phyloP scores from a whole-genome alignment of 2,113 vertebrate species.

The Cranoglanis bouderius region DNA sequence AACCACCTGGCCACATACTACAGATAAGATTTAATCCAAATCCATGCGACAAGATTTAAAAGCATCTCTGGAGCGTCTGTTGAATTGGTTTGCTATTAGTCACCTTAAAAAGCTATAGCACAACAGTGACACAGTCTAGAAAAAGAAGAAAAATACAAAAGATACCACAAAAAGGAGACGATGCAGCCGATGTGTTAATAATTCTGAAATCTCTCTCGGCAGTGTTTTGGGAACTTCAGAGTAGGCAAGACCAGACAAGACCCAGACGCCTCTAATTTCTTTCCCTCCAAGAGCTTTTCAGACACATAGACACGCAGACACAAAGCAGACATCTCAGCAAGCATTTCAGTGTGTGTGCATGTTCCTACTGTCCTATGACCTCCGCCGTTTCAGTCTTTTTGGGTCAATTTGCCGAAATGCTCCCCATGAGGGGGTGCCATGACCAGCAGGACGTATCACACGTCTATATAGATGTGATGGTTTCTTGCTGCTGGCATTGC shows the following conservation, averaged over 20 bases:
- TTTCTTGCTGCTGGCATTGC: conserved; percentile 17
- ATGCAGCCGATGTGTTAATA: not conserved
- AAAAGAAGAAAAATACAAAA: not conserved
- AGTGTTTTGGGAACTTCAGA: conserved; percentile 21
- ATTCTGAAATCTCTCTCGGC: conserved; percentile 5
- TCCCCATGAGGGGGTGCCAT: not conserved
- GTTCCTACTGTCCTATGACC: conserved; percentile 20
- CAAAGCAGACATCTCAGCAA: conserved; percentile 5
- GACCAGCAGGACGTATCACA: conserved; percentile 25
- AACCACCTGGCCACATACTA: not conserved
- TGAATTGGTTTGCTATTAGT: not conserved
- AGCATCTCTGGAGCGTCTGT: not conserved
- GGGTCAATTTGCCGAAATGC: conserved; percentile 20
- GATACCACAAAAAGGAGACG: not conserved
- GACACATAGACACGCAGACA: conserved; percentile 19
- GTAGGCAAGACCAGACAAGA: conserved; percentile 24
- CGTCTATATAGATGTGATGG: conserved; percentile 39
- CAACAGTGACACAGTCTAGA: not conserved
- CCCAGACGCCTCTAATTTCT: not conserved
- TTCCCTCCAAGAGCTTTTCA: not conserved
- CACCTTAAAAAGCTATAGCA: not conserved
- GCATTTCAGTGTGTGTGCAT: not conserved
- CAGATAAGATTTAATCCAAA: not conserved
- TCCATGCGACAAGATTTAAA: not conserved
- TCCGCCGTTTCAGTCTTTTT: not conserved